Evolutionary conservation across 2,888 invertebrate genomes (phyloP).

Genomic region (Drosophila barbarae): DNA sequence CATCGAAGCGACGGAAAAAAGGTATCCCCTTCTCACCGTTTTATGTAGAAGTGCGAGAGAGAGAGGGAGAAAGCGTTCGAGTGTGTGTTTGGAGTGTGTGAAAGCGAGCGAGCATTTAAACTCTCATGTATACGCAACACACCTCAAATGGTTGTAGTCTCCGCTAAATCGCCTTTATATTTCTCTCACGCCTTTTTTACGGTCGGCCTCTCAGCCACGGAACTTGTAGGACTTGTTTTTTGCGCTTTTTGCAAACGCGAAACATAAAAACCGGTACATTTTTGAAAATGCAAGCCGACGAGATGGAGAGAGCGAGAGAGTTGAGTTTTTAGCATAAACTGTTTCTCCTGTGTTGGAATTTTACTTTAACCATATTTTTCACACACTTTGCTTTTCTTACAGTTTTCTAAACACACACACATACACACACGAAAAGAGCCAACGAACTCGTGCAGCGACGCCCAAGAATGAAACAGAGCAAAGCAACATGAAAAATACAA

Average conservation of each 20-base stretch:
- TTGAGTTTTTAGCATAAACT: constrained; percentile 16
- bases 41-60: constrained; percentile 11
- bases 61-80: background rate
- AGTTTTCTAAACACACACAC: constrained; percentile 69
- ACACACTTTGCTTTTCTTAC: constrained; percentile 69
- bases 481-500: constrained; percentile 68
- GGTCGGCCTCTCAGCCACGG: constrained; percentile 37
- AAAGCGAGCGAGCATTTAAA: constrained; percentile 57
- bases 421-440: constrained; percentile 53
- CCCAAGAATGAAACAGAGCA: constrained; percentile 69
- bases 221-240: constrained; percentile 72
- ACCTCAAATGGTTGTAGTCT: constrained; percentile 63
- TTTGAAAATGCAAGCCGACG: constrained; percentile 46
- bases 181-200: constrained; percentile 31
- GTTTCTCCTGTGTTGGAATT: constrained; percentile 48
- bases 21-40: constrained; percentile 14
- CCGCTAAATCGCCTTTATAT: constrained; percentile 51
- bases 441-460: constrained; percentile 71
- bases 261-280: constrained; percentile 71
- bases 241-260: constrained; percentile 54
- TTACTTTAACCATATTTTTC: constrained; percentile 64
- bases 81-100: constrained; percentile 10
- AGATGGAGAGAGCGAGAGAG: constrained; percentile 25
- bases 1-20: constrained; percentile 21
- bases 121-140: constrained; percentile 62